phyloP scores from a whole-genome alignment of 2,888 invertebrate genomes.

The Latrodectus hesperus region DNA sequence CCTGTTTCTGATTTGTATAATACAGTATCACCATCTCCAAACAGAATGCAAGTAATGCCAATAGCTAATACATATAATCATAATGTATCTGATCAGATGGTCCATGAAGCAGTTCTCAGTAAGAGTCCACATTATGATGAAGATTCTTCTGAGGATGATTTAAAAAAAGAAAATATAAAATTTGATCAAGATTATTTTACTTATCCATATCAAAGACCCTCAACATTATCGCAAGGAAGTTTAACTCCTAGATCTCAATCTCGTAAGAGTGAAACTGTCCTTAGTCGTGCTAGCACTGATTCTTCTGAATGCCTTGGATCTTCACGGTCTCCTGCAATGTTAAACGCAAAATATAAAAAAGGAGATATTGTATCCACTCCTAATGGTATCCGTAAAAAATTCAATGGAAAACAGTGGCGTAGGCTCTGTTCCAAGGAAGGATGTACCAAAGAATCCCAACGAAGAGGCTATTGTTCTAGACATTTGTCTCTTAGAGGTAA shows the following conservation, averaged over 20 bases:
- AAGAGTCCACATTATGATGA: slow-evolving; percentile 77
- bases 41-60: slow-evolving; percentile 43
- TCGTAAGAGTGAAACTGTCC: slow-evolving; percentile 74
- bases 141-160: slow-evolving; percentile 80
- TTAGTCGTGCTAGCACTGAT: slow-evolving; percentile 89
- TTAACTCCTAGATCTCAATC: slow-evolving; percentile 60
- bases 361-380: slow-evolving; percentile 96
- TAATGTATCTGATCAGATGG: slow-evolving; percentile 49
- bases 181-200: slow-evolving; percentile 67
- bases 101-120: slow-evolving; percentile 49
- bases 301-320: slow-evolving; percentile 76
- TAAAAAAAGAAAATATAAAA: slow-evolving; percentile 88
- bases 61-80: slow-evolving; percentile 28
- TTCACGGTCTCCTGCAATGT: slow-evolving; percentile 88
- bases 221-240: slow-evolving; percentile 57
- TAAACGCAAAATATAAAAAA: slow-evolving; percentile 96
- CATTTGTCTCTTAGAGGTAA: slow-evolving; percentile 93
- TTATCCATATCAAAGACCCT: slow-evolving; percentile 60
- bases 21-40: slow-evolving; percentile 42
- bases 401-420: slow-evolving; percentile 99
- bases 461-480: slow-evolving; percentile 96
- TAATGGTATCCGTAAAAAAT: slow-evolving; percentile 97
- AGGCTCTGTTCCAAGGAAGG: slow-evolving; percentile 95
- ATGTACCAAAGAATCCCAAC: slow-evolving; percentile 97
- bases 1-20: slow-evolving; percentile 43